phyloP scores from a whole-genome alignment of 2,113 vertebrate species.

The Clupea harengus region DNA sequence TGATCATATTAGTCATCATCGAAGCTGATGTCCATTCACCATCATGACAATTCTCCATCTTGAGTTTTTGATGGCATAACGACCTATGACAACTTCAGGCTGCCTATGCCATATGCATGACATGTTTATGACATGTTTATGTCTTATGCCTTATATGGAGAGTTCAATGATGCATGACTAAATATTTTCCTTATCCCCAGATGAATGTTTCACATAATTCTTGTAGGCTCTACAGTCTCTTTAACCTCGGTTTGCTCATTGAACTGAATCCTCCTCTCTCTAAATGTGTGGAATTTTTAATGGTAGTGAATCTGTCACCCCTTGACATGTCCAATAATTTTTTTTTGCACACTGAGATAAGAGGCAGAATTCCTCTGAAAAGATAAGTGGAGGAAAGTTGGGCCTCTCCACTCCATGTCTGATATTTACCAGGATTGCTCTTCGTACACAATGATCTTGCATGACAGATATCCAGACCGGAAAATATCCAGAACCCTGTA shows the following conservation, averaged over 20 bases:
- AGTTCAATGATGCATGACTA: neutral
- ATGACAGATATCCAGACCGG: neutral
- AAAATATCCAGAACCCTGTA: neutral
- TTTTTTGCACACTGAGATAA: neutral
- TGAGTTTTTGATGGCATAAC: neutral
- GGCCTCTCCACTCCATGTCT: neutral
- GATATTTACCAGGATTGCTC: neutral
- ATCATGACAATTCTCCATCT: neutral
- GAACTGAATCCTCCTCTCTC: neutral
- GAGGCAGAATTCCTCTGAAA: neutral
- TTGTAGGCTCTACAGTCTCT: neutral
- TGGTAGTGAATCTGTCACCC: neutral
- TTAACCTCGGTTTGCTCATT: neutral
- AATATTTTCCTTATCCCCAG: neutral
- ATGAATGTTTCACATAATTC: neutral
- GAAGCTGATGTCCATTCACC: neutral
- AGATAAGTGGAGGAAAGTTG: neutral
- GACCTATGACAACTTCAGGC: neutral
- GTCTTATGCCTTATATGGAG: neutral
- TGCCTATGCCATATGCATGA: neutral
- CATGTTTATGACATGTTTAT: neutral
- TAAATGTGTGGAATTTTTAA: neutral
- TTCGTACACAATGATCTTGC: neutral
- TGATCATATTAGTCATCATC: neutral
- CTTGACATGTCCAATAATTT: neutral